phyloP scores from a whole-genome alignment of 2,888 invertebrate genomes.

The Nysson spinosus region DNA sequence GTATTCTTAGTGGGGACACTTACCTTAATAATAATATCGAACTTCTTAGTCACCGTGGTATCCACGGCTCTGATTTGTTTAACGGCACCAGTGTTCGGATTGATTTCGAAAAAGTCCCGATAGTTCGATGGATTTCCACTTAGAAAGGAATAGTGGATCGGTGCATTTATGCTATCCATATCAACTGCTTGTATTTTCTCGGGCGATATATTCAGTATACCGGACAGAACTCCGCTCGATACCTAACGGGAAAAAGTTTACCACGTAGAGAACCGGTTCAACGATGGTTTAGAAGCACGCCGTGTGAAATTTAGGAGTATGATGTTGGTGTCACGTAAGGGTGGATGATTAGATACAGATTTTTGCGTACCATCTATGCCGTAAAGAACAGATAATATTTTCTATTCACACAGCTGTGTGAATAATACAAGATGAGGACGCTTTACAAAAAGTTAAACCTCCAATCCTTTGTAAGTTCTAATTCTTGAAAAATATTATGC shows the following conservation, averaged over 20 bases:
- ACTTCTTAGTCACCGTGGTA: conserved; percentile 86
- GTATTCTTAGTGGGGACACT: conserved; percentile 18
- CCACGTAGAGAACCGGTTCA: conserved; percentile 50
- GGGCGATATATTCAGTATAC: conserved; percentile 89
- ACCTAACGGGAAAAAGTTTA: conserved; percentile 79
- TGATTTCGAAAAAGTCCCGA: conserved; percentile 89
- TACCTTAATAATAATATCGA: conserved; percentile 89
- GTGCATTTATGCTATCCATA: conserved; percentile 91
- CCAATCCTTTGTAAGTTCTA: no score
- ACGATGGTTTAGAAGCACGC: conserved; percentile 24
- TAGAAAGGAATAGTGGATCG: conserved; percentile 89
- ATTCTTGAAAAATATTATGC: no score
- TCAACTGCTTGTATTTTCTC: conserved; percentile 94
- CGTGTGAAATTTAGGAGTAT: conserved; percentile 21
- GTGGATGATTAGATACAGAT: not conserved
- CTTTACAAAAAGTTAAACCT: no score
- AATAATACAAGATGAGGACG: no score
- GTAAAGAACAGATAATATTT: no score
- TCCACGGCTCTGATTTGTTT: conserved; percentile 90
- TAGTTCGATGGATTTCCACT: conserved; percentile 89
- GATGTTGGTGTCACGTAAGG: conserved; percentile 12
- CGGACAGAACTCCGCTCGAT: conserved; percentile 89
- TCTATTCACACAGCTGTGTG: no score
- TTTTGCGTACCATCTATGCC: not conserved
- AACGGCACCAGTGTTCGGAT: conserved; percentile 88